Base-by-base conservation (phyloP, 2,113 vertebrate species). In the Pachyramphus minor region DNA sequence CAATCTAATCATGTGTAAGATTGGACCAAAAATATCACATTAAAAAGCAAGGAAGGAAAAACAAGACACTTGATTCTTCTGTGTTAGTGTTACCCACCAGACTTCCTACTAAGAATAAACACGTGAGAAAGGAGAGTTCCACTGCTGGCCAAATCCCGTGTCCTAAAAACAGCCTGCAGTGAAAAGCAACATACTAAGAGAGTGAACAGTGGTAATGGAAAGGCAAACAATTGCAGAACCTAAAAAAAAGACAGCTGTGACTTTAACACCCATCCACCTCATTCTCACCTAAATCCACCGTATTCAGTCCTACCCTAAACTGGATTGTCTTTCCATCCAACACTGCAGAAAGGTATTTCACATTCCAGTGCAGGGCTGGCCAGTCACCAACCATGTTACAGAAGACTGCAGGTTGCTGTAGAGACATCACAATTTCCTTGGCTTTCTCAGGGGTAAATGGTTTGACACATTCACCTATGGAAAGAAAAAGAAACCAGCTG, bases 401-500 rank as follows among this genome's bases (percentile, higher is more conserved):
- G 97, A 99, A 99, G 66, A 99, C 93, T 13, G 98, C 98, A 9
- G 99, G 99, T 50, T 98, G 98, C 93, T 98, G 97, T 58, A 99
- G 96, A 87, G 96, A 97, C 97, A 97, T 97, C 91, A 99, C 83
- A 77, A 99, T 98, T 95, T 97, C 98, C 94, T 94, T 98, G 45
- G 97, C 97, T 97, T 99, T 98, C 78, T 98, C 97, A 52, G 99
- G 98, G 27, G 97, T 98, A 96, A 99, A 99, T 41, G 99, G 98
- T 94, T 99, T 99, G 64, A 93, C 66, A 44, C 89, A 82, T 96
- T 98, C 98, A 95, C 68, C 98, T 98, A 82, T 5, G 28, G 52
- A 95, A 92, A 71, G 13, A 39, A 85, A 97, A 31, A 94, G 66
- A 27, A 93, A 64, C 27, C 13, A 93, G 52, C 59, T 89, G 55